phyloP scores from a whole-genome alignment of 2,797 vertebrate genomes.

The Pipistrellus pipistrellus region DNA sequence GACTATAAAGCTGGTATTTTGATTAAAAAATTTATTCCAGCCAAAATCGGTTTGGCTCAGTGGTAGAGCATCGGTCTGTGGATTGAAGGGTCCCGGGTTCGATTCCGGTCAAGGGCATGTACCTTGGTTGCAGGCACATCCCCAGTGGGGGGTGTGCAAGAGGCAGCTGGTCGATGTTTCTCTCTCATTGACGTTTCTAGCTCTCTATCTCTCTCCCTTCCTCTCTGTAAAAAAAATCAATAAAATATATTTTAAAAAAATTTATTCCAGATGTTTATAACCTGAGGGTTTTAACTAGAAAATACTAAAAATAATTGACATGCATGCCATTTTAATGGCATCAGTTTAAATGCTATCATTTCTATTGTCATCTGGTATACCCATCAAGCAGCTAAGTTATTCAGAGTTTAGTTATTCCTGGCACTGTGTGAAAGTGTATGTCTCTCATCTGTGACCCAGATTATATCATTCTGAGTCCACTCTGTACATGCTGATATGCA shows the following conservation, averaged over 20 bases:
- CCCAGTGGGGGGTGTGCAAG: no score
- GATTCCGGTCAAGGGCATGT: no score
- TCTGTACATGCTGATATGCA: not conserved
- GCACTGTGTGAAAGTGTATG: not conserved
- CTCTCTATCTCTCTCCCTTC: no score
- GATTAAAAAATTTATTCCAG: not conserved
- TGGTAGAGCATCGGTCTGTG: no score
- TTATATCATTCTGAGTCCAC: not conserved
- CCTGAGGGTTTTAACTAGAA: slow-evolving; percentile 2
- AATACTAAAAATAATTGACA: slow-evolving; percentile 40
- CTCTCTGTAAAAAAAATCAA: no score
- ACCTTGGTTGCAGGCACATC: no score
- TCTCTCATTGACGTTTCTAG: no score
- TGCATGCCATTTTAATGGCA: slow-evolving; percentile 16
- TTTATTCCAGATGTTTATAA: slow-evolving; percentile 22
- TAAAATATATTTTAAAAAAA: no score
- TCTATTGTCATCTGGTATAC: not conserved
- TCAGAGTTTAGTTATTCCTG: not conserved
- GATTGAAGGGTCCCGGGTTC: no score
- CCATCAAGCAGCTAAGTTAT: not conserved
- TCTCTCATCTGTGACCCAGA: not conserved
- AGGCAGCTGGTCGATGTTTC: no score
- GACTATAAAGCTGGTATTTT: not conserved
- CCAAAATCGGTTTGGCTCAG: no score
- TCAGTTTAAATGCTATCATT: not conserved